These are phyloP conservation scores for Clarias magur DNA, from an alignment of 2,113 vertebrate genomes.

Conservation along the genomic window DNA sequence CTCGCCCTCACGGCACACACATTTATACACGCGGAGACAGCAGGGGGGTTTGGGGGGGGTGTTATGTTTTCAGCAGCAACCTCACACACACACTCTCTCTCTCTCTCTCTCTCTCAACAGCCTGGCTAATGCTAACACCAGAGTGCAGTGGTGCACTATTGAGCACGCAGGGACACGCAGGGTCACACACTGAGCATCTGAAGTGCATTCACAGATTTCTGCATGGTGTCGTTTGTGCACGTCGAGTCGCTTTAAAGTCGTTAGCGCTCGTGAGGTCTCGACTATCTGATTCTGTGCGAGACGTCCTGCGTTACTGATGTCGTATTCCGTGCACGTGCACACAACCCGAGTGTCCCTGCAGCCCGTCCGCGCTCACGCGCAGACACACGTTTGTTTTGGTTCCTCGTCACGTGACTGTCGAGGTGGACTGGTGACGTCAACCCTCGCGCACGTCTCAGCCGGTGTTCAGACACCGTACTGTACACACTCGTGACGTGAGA, in stretches of 20 bases:
- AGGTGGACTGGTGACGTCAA: background rate
- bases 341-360: background rate
- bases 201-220: background rate
- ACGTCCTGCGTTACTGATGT: background rate
- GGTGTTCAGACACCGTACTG: background rate
- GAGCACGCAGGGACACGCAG: background rate
- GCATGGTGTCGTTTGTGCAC: background rate
- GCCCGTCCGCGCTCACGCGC: constrained; percentile 41
- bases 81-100: background rate
- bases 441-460: background rate
- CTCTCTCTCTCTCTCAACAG: background rate
- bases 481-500: background rate
- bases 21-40: background rate
- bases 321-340: background rate
- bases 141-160: background rate
- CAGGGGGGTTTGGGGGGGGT: constrained; percentile 36
- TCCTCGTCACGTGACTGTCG: constrained; percentile 22
- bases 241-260: background rate
- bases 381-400: constrained; percentile 45
- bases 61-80: constrained; percentile 1
- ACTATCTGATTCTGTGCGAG: background rate
- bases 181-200: background rate
- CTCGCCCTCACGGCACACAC: background rate
- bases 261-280: background rate
- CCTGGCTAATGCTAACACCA: constrained; percentile 23